Evolutionary conservation across 2,797 vertebrate species (phyloP), one percentile per base, ranked within the genome.

Genomic region (Labroides dimidiatus): DNA sequence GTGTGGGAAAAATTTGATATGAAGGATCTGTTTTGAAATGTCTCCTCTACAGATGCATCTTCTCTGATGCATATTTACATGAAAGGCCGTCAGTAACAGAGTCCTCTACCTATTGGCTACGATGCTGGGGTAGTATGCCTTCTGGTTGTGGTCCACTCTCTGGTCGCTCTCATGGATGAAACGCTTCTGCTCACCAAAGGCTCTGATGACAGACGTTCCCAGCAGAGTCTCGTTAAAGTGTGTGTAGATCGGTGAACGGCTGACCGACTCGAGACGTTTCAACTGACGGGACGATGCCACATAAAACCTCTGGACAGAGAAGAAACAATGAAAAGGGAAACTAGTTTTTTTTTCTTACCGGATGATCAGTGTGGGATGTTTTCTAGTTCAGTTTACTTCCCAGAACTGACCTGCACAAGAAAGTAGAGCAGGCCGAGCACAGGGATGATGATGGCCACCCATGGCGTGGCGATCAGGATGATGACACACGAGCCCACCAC

Each of bases 211-310:
- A 0, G 96, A 96, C 69, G 96, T 96, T 0, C 98, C 97, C 90
- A 98, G 92, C 30, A 99, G 87, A 0, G 97, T 98, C 89, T 99
- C 97, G 0, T 91, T 98, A 86, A 99, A 99, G 89, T 99, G 97
- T 0, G 96, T 97, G 82, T 98, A 99, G 1, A 99, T 94, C 0
- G 97, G 97, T 0, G 97, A 98, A 1, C 97, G 96, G 76, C 96
- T 97, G 72, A 98, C 96, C 0, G 97, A 99, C 80, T 99, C 98
- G 0, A 99, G 92, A 4, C 97, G 95, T 81, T 97, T 98, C 65
- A 99, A 93, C 89, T 99, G 98, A 20, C 97, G 94, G 0, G 97
- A 99, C 0, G 96, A 96, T 0, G 97, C 96, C 74, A 99, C 97
- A 0, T 99, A 99, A 83, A 99, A 99, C 36, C 95, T 95, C 98